Conservation (phyloP, 2,797 vertebrate genomes). For the Notolabrus celidotus region DNA sequence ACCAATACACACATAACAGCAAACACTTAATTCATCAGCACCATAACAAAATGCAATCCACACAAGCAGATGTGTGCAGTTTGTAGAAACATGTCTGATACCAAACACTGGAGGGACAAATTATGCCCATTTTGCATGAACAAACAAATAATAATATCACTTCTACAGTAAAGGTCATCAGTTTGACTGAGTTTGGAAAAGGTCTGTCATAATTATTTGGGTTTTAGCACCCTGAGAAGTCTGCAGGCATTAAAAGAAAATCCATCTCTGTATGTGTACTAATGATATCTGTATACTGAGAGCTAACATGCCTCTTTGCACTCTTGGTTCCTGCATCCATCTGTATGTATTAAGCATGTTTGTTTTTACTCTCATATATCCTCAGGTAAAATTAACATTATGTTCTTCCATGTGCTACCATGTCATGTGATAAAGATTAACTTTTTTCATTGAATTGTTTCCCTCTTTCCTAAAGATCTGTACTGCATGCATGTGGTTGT, state of each 20-base stretch:
- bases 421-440: no score
- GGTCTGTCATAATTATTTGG: background rate
- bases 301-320: background rate
- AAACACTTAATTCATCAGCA: conserved; percentile 41
- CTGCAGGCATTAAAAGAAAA: no score
- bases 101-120: conserved; percentile 44
- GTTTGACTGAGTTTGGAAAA: conserved; percentile 1
- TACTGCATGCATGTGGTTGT: no score
- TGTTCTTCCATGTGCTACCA: no score
- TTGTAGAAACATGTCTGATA: conserved; percentile 33
- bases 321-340: background rate
- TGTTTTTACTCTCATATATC: background rate
- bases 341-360: no score
- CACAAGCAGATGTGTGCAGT: conserved; percentile 42
- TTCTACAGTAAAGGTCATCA: no score
- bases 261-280: no score
- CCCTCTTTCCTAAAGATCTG: no score
- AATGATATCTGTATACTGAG: background rate
- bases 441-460: no score
- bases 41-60: conserved; percentile 37
- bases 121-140: conserved; percentile 46
- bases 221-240: background rate
- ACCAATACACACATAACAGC: conserved; percentile 23
- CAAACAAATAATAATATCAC: conserved; percentile 21
- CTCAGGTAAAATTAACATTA: background rate